A percentile compares a stretch with the other conserved stretches of the same genome.
phyloP scores from a whole-genome alignment of 2,113 vertebrate species.

The Peromyscus polionotus region DNA sequence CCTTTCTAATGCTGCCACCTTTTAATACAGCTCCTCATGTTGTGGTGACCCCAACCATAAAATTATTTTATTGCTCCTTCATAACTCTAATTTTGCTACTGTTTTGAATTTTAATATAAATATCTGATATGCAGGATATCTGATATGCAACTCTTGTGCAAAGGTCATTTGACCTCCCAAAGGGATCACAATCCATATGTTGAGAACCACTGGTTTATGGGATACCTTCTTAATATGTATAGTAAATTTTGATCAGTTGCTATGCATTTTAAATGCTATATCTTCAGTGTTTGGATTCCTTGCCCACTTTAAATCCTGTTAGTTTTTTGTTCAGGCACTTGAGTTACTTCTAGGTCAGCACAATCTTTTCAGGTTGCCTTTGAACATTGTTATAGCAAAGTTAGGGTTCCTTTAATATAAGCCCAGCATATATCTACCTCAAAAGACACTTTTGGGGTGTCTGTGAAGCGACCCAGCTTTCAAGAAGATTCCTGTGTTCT shows the following conservation, averaged over 20 bases:
- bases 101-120: neutral
- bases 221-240: neutral
- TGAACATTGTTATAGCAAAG: neutral
- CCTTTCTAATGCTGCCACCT: neutral
- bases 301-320: neutral
- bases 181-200: too few species aligned
- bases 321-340: neutral
- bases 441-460: neutral
- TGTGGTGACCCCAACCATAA: neutral
- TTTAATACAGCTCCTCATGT: neutral
- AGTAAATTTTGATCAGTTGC: neutral
- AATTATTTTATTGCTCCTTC: neutral
- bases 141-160: neutral
- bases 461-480: neutral
- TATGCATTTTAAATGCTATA: neutral
- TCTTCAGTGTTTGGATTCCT: slow-evolving; percentile 1
- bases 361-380: slow-evolving; percentile 5
- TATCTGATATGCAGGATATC: neutral
- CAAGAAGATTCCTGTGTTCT: neutral
- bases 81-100: neutral
- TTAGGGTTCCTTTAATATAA: slow-evolving; percentile 28
- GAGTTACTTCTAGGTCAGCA: neutral
- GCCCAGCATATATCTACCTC: neutral
- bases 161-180: neutral
- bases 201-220: neutral